Evolutionary conservation across 2,113 vertebrate species (phyloP), one percentile per base, ranked within the genome.

Genomic region (Myotis yumanensis): DNA sequence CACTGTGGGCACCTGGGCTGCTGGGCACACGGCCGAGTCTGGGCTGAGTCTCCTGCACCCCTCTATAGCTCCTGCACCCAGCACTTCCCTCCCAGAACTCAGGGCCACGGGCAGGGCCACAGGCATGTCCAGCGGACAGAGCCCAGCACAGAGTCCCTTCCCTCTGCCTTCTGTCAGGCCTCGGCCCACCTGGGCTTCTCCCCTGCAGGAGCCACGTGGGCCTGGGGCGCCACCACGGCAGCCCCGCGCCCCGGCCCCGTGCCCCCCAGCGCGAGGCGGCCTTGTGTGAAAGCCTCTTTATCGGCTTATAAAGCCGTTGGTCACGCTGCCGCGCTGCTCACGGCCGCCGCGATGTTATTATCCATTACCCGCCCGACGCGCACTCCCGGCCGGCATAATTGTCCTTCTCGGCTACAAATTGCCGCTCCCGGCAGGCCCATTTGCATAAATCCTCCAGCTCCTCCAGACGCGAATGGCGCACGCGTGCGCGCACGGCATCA

Each of bases 361-460:
- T 97, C 98, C 98, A 98, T 98, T 98, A 98, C 97, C 97, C 97
- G 97, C 97, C 96, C 98, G 97, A 96, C 96, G 89, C 97, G 93
- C 98, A 98, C 98, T 90, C 96, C 97, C 98, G 98, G 98, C 97
- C 96, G 98, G 97, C 95, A 96, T 98, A 98, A 98, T 98, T 98
- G 98, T 98, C 98, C 98, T 98, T 98, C 98, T 98, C 97, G 79
- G 97, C 98, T 98, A 98, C 98, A 98, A 98, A 98, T 98, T 98
- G 98, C 98, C 98, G 98, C 98, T 98, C 98, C 98, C 98, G 96
- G 97, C 98, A 98, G 98, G 96, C 91, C 97, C 96, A 97, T 98
- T 98, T 98, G 98, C 98, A 98, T 98, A 98, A 98, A 98, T 98
- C 98, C 98, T 98, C 97, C 48, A 43, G 97, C 97, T 97, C 97